Percentiles rank a stretch among this genome's conserved stretches.
phyloP scores from a whole-genome alignment of 2,797 vertebrate genomes.

The Hephaestus fuliginosus region DNA sequence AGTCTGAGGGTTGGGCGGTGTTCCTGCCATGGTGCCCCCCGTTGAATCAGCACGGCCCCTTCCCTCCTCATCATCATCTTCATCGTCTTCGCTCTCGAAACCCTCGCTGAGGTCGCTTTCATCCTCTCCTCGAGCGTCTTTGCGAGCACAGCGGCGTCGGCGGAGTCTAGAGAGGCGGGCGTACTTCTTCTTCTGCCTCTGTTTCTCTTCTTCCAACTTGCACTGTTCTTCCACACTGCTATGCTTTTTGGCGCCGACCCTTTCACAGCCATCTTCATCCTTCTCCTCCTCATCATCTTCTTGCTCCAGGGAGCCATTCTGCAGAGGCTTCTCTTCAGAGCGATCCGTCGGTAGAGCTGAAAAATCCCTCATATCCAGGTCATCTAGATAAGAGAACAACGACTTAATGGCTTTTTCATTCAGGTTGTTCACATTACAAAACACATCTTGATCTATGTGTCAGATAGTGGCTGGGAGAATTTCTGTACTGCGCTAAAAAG shows the following conservation, averaged over 20 bases:
- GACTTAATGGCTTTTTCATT: neutral
- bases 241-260: constrained; percentile 57
- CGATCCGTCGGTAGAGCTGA: constrained; percentile 43
- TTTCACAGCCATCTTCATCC: constrained; percentile 73
- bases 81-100: constrained; percentile 91
- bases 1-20: constrained; percentile 44
- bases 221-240: constrained; percentile 51
- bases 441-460: neutral
- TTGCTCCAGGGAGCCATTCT: constrained; percentile 87
- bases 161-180: constrained; percentile 93
- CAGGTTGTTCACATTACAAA: neutral
- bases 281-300: constrained; percentile 83
- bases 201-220: constrained; percentile 77
- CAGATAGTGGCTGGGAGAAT: neutral
- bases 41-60: constrained; percentile 36
- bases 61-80: constrained; percentile 79
- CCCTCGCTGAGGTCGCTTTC: constrained; percentile 98
- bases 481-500: neutral
- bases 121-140: constrained; percentile 87
- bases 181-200: constrained; percentile 91
- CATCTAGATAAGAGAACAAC: constrained; percentile 81
- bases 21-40: neutral
- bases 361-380: constrained; percentile 85
- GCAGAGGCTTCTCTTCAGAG: constrained; percentile 74
- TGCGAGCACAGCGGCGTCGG: constrained; percentile 90